A percentile compares a stretch with the other conserved stretches of the same genome.
These are phyloP conservation scores for Orgyia antiqua DNA, from an alignment of 2,888 invertebrate genomes.

Conservation along the genomic window DNA sequence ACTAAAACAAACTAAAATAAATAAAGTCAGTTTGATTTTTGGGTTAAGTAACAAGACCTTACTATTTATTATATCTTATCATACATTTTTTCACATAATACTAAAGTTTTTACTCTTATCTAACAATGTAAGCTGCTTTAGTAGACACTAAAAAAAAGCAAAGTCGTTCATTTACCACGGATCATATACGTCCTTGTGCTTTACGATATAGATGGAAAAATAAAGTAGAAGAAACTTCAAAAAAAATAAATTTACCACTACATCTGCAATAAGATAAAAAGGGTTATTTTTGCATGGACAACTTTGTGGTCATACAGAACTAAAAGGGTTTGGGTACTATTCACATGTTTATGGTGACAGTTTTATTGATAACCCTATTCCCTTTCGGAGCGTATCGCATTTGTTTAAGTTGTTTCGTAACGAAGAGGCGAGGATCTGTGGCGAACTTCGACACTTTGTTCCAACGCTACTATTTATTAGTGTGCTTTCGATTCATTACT, in stretches of 20 bases:
- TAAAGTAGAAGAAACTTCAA: conserved; percentile 2
- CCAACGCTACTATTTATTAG: conserved; percentile 50
- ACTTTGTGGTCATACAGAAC: conserved; percentile 9
- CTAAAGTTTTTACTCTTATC: too few species aligned
- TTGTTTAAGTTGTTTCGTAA: conserved; percentile 31
- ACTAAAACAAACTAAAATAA: too few species aligned
- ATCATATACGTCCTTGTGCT: neutral
- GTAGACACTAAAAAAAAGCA: neutral
- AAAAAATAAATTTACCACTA: conserved; percentile 4
- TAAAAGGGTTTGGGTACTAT: conserved; percentile 18
- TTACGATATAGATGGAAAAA: neutral
- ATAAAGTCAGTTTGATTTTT: too few species aligned
- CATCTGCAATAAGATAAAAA: conserved; percentile 11
- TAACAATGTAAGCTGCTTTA: too few species aligned
- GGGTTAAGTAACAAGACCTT: too few species aligned
- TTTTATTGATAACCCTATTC: conserved; percentile 30
- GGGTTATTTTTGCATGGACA: conserved; percentile 4
- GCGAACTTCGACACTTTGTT: conserved; percentile 38
- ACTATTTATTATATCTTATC: too few species aligned
- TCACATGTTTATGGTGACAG: conserved; percentile 23
- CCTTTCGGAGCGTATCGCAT: conserved; percentile 23
- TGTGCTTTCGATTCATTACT: conserved; percentile 51
- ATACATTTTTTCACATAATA: too few species aligned
- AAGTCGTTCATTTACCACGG: neutral
- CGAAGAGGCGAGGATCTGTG: conserved; percentile 16